These are phyloP conservation scores for Delia radicum DNA, from an alignment of 1,140 invertebrate species.

Conservation along the genomic window DNA sequence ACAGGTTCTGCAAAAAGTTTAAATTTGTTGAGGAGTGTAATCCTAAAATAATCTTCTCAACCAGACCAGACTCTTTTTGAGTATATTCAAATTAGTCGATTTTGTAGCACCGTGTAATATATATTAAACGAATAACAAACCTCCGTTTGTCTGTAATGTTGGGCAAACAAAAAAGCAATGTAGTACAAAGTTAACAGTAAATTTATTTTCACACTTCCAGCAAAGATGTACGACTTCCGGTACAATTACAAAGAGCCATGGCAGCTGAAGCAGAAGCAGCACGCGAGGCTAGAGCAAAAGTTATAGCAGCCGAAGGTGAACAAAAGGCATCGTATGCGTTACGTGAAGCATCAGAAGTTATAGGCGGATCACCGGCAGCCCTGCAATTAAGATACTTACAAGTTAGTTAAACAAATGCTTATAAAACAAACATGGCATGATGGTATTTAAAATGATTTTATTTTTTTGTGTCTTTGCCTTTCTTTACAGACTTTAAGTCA, in stretches of 20 bases:
- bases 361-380: slow-evolving; percentile 80
- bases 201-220: slow-evolving; percentile 57
- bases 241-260: slow-evolving; percentile 83
- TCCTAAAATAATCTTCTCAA: too few relatives aligned
- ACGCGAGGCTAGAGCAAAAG: slow-evolving; percentile 72
- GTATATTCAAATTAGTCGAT: too few relatives aligned
- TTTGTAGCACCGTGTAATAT: too few relatives aligned
- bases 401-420: slow-evolving; percentile 31
- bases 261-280: slow-evolving; percentile 85
- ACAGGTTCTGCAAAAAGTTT: too few relatives aligned
- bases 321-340: slow-evolving; percentile 86
- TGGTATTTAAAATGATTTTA: not conserved
- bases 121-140: not conserved
- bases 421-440: not conserved
- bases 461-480: not conserved
- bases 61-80: too few relatives aligned
- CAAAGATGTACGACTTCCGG: slow-evolving; percentile 84
- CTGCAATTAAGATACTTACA: slow-evolving; percentile 62
- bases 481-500: slow-evolving; percentile 73
- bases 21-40: too few relatives aligned
- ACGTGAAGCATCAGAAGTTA: slow-evolving; percentile 88
- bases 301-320: slow-evolving; percentile 79
- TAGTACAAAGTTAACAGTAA: not conserved
- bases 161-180: not conserved
- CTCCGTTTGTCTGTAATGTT: not conserved